Percentiles rank a stretch among this genome's conserved stretches.
These are phyloP conservation scores for Tachina fera DNA, from an alignment of 2,888 invertebrate genomes.

Conservation along the genomic window DNA sequence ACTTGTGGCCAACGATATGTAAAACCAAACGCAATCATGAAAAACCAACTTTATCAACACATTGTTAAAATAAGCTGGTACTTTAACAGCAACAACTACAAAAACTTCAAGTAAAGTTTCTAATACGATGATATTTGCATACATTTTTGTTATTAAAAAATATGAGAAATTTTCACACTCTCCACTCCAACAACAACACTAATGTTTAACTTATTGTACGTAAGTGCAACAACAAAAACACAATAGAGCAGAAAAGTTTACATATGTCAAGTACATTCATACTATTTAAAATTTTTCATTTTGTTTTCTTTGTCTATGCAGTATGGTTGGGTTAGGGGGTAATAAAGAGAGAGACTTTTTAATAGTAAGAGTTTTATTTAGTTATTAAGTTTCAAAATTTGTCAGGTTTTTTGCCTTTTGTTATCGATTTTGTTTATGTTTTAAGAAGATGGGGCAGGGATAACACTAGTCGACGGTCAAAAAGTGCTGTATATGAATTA, in stretches of 20 bases:
- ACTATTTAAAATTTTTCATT: constrained; percentile 48
- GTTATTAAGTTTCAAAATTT: constrained; percentile 62
- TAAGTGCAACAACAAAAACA: constrained; percentile 38
- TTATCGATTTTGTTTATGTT: background rate
- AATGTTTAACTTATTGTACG: constrained; percentile 38
- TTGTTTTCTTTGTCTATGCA: constrained; percentile 5
- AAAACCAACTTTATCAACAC: constrained; percentile 65
- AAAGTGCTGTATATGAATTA: too few species aligned
- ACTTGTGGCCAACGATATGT: too few species aligned
- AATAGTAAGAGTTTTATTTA: constrained; percentile 54
- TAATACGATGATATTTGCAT: constrained; percentile 67
- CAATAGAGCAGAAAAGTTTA: constrained; percentile 70
- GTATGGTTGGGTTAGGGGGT: background rate
- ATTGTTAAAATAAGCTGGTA: constrained; percentile 68
- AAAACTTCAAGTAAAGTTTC: constrained; percentile 67
- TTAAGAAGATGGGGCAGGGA: background rate
- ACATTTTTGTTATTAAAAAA: constrained; percentile 44
- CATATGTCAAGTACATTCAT: constrained; percentile 70
- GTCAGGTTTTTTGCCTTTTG: constrained; percentile 43
- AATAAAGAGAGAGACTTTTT: background rate
- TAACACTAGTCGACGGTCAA: background rate
- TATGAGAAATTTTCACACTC: constrained; percentile 57
- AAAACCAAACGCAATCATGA: background rate
- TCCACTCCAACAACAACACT: constrained; percentile 25
- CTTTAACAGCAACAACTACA: constrained; percentile 45